phyloP scores from a whole-genome alignment of 2,888 invertebrate species.

The Callimorpha dominula region DNA sequence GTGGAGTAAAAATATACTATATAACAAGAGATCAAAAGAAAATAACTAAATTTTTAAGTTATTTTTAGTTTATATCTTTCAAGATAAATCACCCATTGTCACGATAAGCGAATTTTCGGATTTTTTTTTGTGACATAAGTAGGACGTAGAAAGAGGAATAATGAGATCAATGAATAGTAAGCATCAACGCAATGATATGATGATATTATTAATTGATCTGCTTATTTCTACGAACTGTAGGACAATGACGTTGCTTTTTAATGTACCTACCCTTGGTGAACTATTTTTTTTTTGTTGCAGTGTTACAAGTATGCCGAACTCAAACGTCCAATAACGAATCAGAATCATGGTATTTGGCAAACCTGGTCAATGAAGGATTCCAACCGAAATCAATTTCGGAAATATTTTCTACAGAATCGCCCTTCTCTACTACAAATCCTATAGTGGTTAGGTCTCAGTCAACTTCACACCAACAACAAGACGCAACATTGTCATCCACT shows the following conservation, averaged over 20 bases:
- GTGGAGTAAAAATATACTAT: no score
- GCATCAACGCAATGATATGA: neutral
- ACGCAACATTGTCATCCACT: conserved; percentile 46
- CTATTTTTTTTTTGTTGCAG: conserved; percentile 61
- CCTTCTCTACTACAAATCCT: conserved; percentile 68
- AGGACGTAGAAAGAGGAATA: no score
- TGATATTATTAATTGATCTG: neutral
- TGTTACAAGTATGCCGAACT: conserved; percentile 80
- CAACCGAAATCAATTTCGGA: conserved; percentile 78
- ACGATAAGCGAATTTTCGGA: neutral
- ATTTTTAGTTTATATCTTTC: neutral
- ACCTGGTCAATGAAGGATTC: conserved; percentile 75
- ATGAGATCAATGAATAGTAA: no score
- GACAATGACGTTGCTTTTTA: neutral
- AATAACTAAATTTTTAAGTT: no score
- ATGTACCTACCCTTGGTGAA: neutral
- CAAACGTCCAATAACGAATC: conserved; percentile 66
- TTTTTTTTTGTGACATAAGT: neutral
- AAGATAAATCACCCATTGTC: neutral
- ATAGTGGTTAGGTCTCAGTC: conserved; percentile 57
- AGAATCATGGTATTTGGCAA: conserved; percentile 78
- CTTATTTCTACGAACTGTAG: neutral
- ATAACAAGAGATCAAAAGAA: neutral
- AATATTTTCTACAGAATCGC: conserved; percentile 71
- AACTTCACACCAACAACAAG: conserved; percentile 33